phyloP scores from a whole-genome alignment of 2,888 invertebrate species.

The Argynnis bischoffii region DNA sequence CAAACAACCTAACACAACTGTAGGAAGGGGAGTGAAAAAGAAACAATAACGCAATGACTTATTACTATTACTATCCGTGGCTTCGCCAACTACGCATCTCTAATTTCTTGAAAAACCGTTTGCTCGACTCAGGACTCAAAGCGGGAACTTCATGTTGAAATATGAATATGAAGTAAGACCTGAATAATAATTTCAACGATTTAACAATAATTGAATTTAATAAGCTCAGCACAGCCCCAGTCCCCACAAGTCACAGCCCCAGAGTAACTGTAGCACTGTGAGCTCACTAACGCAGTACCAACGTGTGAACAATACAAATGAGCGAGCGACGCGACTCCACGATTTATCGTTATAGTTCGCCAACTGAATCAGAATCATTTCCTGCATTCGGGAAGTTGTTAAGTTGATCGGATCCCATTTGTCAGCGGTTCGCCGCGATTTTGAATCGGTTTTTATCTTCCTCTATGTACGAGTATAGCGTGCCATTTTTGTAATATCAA shows the following conservation, averaged over 20 bases:
- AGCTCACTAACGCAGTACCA: neutral
- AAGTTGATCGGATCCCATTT: conserved; percentile 56
- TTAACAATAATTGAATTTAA: neutral
- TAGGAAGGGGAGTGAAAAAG: no score
- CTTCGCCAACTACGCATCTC: no score
- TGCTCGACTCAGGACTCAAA: no score
- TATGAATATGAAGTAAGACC: no score
- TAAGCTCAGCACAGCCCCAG: conserved; percentile 10
- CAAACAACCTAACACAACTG: no score
- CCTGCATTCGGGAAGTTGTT: conserved; percentile 50
- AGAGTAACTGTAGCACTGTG: no score
- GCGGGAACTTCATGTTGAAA: no score
- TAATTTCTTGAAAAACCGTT: no score
- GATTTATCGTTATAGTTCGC: conserved; percentile 51
- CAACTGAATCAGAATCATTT: conserved; percentile 46
- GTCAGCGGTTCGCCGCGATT: conserved; percentile 50
- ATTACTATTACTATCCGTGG: no score
- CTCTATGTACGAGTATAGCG: conserved; percentile 2
- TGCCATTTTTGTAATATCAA: conserved; percentile 1
- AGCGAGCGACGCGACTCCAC: conserved; percentile 27
- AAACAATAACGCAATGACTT: no score
- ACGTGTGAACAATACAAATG: conserved; percentile 30
- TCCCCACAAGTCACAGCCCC: neutral
- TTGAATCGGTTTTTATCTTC: conserved; percentile 44
- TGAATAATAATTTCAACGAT: neutral